Conservation (phyloP, 2,888 invertebrate genomes). For the Hymenopus coronatus region DNA sequence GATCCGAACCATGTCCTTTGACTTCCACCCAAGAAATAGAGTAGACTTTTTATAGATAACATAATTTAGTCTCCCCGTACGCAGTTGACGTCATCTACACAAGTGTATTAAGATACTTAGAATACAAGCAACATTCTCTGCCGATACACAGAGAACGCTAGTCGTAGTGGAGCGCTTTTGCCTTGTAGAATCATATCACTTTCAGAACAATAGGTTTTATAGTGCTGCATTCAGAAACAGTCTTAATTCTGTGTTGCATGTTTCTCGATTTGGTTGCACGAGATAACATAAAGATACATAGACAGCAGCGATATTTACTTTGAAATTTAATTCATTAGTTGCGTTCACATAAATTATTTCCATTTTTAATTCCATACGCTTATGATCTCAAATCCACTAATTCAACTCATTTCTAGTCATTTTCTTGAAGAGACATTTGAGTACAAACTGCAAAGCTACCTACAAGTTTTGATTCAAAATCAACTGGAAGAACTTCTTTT, state of each 20-base stretch:
- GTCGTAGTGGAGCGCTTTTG: too few relatives aligned
- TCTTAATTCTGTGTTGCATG: neutral
- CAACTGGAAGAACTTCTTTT: slow-evolving; percentile 25
- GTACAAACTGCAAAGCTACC: neutral
- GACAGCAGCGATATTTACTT: neutral
- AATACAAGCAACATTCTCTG: too few relatives aligned
- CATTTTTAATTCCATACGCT: neutral
- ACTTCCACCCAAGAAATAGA: too few relatives aligned
- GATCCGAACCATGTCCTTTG: too few relatives aligned
- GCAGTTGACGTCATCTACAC: too few relatives aligned
- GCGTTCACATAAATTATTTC: neutral
- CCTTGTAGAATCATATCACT: too few relatives aligned
- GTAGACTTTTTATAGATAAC: too few relatives aligned
- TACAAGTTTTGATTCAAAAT: neutral
- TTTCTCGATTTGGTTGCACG: neutral
- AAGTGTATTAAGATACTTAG: too few relatives aligned
- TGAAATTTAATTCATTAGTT: neutral
- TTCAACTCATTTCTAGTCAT: slow-evolving; percentile 21
- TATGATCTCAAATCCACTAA: slow-evolving; percentile 2
- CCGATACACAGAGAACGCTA: too few relatives aligned
- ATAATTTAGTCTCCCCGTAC: too few relatives aligned
- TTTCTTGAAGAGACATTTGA: slow-evolving; percentile 4
- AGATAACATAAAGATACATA: neutral
- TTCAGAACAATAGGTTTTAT: too few relatives aligned
- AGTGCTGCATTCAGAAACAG: too few relatives aligned